Evolutionary conservation across 2,797 vertebrate genomes (phyloP).

Genomic region (Natrix natrix): DNA sequence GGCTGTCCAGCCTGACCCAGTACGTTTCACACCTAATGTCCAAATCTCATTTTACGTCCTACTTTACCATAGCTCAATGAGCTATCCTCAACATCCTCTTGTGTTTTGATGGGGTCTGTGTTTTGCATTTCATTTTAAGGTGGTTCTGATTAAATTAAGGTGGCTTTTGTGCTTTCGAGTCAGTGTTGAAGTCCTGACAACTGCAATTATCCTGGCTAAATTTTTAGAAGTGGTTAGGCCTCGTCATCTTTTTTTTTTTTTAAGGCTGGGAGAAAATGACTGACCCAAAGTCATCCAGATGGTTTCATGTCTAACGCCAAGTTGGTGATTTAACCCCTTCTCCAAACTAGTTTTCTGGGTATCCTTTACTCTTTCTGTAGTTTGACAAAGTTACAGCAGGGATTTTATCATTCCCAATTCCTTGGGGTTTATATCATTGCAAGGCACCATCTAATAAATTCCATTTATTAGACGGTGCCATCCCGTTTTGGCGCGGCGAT

Average conservation of each 20-base stretch:
- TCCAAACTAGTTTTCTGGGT: background rate
- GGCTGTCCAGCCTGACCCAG: too few relatives aligned
- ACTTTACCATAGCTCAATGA: background rate
- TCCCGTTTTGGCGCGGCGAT: background rate
- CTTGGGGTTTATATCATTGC: background rate
- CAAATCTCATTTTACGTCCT: too few relatives aligned
- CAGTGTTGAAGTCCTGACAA: background rate
- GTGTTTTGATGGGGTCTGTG: background rate
- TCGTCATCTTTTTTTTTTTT: background rate
- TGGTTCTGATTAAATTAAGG: background rate
- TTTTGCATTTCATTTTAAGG: background rate
- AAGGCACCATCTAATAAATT: background rate
- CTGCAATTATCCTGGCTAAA: background rate
- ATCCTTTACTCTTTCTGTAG: background rate
- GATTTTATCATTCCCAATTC: background rate
- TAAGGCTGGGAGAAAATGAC: background rate
- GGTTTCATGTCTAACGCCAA: background rate
- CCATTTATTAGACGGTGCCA: background rate
- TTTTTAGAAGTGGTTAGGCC: background rate
- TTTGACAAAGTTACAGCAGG: background rate
- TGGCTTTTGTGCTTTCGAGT: background rate
- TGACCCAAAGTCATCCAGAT: background rate
- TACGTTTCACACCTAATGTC: too few relatives aligned
- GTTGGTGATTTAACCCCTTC: background rate
- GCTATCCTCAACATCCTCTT: too few relatives aligned